These are phyloP conservation scores for Gila robusta DNA, from an alignment of 2,797 vertebrate species.

Conservation along the genomic window DNA sequence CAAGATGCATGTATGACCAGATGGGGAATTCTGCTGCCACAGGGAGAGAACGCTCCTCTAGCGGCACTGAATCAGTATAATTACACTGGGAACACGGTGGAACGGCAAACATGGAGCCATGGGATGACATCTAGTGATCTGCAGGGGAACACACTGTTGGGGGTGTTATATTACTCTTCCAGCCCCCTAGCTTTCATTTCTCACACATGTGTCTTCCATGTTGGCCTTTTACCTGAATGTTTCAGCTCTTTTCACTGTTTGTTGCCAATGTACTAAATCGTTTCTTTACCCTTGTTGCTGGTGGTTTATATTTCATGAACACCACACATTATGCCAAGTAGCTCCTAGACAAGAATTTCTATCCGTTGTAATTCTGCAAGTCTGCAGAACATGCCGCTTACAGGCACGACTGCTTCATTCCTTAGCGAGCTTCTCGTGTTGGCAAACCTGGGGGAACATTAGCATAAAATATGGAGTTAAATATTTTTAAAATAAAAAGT, in stretches of 20 bases:
- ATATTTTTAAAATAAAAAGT: constrained; percentile 25
- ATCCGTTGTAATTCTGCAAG: constrained; percentile 43
- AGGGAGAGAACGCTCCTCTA: constrained; percentile 50
- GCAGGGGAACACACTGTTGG: constrained; percentile 49
- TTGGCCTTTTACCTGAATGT: constrained; percentile 17
- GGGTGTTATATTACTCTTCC: constrained; percentile 36
- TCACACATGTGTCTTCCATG: background rate
- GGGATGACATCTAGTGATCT: constrained; percentile 66
- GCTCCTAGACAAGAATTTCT: constrained; percentile 41
- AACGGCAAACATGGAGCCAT: constrained; percentile 62
- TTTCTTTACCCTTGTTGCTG: background rate
- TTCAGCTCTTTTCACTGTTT: constrained; percentile 1
- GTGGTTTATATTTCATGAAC: constrained; percentile 45
- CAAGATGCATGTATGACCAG: constrained; percentile 58
- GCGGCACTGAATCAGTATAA: constrained; percentile 66
- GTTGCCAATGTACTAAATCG: background rate
- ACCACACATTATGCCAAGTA: constrained; percentile 33
- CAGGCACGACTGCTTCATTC: constrained; percentile 56
- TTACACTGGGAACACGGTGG: constrained; percentile 66
- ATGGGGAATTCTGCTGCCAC: constrained; percentile 60
- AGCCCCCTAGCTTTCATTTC: constrained; percentile 1
- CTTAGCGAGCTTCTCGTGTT: constrained; percentile 45
- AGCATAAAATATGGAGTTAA: constrained; percentile 16
- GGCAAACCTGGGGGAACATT: constrained; percentile 29
- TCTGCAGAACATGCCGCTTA: constrained; percentile 47